Conservation (phyloP, 2,113 vertebrate species). For the Pituophis catenifer region DNA sequence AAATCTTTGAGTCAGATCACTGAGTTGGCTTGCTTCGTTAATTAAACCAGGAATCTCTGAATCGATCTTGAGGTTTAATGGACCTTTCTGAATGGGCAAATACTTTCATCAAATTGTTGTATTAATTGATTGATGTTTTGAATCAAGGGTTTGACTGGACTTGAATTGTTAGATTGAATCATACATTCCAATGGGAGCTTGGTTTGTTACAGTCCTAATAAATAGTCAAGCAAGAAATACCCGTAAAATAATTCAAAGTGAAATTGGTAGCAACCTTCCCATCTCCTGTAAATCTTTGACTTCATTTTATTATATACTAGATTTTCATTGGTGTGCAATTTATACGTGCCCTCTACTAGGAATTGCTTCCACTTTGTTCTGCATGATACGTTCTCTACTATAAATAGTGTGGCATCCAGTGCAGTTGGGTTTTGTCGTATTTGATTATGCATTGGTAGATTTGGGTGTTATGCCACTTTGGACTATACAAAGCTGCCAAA, state of each 20-base stretch:
- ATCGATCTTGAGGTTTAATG: background rate
- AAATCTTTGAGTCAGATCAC: background rate
- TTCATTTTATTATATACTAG: background rate
- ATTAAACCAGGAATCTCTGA: background rate
- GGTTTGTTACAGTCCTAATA: background rate
- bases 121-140: background rate
- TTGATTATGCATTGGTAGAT: background rate
- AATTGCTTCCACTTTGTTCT: background rate
- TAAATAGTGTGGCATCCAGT: background rate
- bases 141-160: background rate
- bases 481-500: no score
- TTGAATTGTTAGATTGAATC: background rate
- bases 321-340: background rate
- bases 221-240: background rate
- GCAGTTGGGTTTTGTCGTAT: background rate
- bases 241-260: background rate
- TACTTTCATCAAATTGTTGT: background rate
- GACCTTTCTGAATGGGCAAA: background rate
- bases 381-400: background rate
- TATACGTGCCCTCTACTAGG: background rate
- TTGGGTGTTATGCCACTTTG: background rate
- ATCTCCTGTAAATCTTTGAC: background rate
- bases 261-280: background rate
- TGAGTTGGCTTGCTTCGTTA: background rate
- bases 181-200: background rate